phyloP scores from a whole-genome alignment of 1,140 invertebrate genomes.

The Ceratina japonica region DNA sequence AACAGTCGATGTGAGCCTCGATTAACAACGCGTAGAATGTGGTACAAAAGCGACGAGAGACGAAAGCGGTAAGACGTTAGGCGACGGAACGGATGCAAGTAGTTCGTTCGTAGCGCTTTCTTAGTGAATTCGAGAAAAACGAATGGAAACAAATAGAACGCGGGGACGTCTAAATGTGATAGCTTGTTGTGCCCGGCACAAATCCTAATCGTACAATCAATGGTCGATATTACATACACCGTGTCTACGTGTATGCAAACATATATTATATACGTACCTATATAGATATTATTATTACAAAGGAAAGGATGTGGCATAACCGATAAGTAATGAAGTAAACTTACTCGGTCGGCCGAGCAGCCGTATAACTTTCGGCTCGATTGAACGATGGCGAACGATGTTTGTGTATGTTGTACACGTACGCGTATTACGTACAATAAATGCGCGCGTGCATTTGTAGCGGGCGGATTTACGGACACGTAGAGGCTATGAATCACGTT shows the following conservation, averaged over 20 bases:
- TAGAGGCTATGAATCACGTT: conserved; percentile 36
- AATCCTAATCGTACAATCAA: conserved; percentile 72
- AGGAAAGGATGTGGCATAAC: background rate
- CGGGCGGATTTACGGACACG: background rate
- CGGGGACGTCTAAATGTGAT: conserved; percentile 63
- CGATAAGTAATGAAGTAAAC: background rate
- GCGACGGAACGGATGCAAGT: too few relatives aligned
- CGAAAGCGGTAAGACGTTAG: background rate
- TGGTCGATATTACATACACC: conserved; percentile 54
- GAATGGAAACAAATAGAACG: conserved; percentile 21
- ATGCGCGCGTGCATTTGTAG: conserved; percentile 11
- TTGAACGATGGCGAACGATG: conserved; percentile 40
- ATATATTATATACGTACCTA: conserved; percentile 16
- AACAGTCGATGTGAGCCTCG: too few relatives aligned
- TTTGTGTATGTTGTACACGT: conserved; percentile 68
- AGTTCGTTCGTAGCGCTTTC: background rate
- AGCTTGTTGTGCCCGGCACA: conserved; percentile 67
- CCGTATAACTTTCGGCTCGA: conserved; percentile 10
- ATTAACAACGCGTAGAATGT: too few relatives aligned
- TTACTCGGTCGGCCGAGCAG: background rate
- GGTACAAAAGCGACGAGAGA: too few relatives aligned
- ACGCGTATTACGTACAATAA: conserved; percentile 10
- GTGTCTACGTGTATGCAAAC: conserved; percentile 13
- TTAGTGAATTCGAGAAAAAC: background rate
- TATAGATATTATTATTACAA: background rate